These are phyloP conservation scores for Watsonalla cultraria DNA, from an alignment of 2,888 invertebrate species.

Conservation along the genomic window DNA sequence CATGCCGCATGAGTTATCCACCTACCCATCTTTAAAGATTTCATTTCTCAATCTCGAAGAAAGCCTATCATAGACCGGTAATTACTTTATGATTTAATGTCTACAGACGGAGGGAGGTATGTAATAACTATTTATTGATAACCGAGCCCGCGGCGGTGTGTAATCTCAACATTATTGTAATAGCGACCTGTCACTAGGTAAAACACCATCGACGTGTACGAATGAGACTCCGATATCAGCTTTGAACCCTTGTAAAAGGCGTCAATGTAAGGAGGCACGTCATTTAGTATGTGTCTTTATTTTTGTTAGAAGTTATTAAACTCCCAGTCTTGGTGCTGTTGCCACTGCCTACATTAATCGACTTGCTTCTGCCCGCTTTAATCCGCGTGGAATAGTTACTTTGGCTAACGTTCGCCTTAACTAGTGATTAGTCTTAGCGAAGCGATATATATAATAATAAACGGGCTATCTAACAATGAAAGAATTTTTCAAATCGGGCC, in stretches of 20 bases:
- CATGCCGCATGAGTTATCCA: neutral
- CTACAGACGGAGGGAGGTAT: constrained; percentile 46
- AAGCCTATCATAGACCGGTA: constrained; percentile 52
- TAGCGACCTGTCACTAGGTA: constrained; percentile 48
- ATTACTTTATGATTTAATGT: constrained; percentile 67
- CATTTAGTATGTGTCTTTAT: constrained; percentile 12
- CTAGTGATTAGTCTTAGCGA: too few relatives aligned
- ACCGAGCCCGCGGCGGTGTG: constrained; percentile 46
- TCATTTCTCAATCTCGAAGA: constrained; percentile 61
- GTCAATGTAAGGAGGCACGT: constrained; percentile 16
- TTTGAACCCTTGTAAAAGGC: constrained; percentile 26
- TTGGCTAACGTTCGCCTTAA: too few relatives aligned
- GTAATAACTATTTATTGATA: constrained; percentile 62
- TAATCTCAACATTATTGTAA: constrained; percentile 62
- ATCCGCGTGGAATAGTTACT: too few relatives aligned
- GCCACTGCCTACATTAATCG: too few relatives aligned
- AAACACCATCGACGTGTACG: constrained; percentile 40
- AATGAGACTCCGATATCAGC: constrained; percentile 37
- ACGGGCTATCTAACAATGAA: too few relatives aligned
- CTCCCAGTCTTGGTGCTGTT: too few relatives aligned
- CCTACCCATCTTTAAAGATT: constrained; percentile 36
- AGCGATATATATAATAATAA: too few relatives aligned
- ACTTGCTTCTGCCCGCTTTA: too few relatives aligned
- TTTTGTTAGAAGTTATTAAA: neutral
- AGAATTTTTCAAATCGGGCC: too few relatives aligned